Evolutionary conservation across 2,113 vertebrate genomes (phyloP), one percentile per base, ranked within the genome.

Genomic region (Ophthalmolycus amberensis): DNA sequence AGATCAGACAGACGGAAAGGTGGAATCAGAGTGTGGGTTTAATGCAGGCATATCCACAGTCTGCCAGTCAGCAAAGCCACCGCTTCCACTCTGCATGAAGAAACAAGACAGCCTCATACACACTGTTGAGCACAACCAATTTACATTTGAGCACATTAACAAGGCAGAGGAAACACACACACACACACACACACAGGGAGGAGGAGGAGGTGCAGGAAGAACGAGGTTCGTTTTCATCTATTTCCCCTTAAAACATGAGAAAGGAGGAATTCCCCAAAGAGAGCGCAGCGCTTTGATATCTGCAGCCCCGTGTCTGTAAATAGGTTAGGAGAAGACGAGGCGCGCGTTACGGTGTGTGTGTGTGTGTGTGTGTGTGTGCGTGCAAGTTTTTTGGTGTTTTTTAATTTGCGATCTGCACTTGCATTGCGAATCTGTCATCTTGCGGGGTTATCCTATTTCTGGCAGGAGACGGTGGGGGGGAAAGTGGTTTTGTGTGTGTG

Each of bases 141-240:
- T 94, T 93, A 88, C 86, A 93, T 94, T 90, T 91, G 77, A 91
- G 88, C 87, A 78, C 80, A 88, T 89, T 92, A 94, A 90, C 89
- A 84, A 89, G 86, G 44, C 91, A 71, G 71, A 86, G 63, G 37
- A 77, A 37, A 64, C 78, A 40, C 64, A 75, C 85, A 81, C 85
- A 76, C 69, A 72, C 69, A 67, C 79, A 83, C 82, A 2, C 71
- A 69, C 74, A 48, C 63, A 64, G n/a, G n/a, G 38, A 85, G 74
- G 84, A 86, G 74, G 84, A 86, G 74, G 84, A n/a, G 54, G n/a
- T 72, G 48, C 75, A 67, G 58, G 37, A 68, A 88, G 89, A 89
- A 83, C 6, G 40, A 77, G 63, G 89, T 86, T 85, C 12, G 44
- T 92, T 91, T 92, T 91, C 87, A 90, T 90, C 85, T 90, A 27